Conservation (phyloP, 1,140 invertebrate genomes). For the Campodea augens region DNA sequence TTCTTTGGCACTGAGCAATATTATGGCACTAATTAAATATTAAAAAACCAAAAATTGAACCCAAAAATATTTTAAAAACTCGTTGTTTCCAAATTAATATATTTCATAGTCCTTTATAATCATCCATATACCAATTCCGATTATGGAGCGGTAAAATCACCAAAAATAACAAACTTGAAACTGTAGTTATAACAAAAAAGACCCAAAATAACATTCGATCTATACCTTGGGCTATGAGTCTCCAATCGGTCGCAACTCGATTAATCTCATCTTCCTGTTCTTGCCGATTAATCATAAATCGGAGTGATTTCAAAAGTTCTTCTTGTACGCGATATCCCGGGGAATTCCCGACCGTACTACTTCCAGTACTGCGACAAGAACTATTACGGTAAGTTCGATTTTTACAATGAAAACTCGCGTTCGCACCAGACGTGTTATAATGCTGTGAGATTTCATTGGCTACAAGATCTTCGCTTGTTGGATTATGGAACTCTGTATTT, state of each 20-base stretch:
- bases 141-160: constrained; percentile 27
- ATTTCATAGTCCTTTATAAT: background rate
- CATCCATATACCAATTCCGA: constrained; percentile 12
- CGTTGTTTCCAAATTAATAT: background rate
- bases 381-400: too few species aligned
- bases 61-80: background rate
- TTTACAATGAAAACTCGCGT: too few species aligned
- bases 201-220: constrained; percentile 38
- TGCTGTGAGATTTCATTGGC: too few species aligned
- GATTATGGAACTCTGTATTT: too few species aligned
- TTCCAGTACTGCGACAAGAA: too few species aligned
- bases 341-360: too few species aligned
- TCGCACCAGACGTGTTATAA: too few species aligned
- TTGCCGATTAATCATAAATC: constrained; percentile 20
- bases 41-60: too few species aligned
- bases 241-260: constrained; percentile 29
- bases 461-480: too few species aligned
- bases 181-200: constrained; percentile 30
- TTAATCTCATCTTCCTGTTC: constrained; percentile 18
- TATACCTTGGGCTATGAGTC: constrained; percentile 30
- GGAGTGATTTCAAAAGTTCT: constrained; percentile 18
- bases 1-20: too few species aligned
- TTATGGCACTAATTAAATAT: too few species aligned
- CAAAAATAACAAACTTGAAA: constrained; percentile 29
- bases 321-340: constrained; percentile 15